Evolutionary conservation across 2,113 vertebrate genomes (phyloP).

Genomic region (Alethe diademata): DNA sequence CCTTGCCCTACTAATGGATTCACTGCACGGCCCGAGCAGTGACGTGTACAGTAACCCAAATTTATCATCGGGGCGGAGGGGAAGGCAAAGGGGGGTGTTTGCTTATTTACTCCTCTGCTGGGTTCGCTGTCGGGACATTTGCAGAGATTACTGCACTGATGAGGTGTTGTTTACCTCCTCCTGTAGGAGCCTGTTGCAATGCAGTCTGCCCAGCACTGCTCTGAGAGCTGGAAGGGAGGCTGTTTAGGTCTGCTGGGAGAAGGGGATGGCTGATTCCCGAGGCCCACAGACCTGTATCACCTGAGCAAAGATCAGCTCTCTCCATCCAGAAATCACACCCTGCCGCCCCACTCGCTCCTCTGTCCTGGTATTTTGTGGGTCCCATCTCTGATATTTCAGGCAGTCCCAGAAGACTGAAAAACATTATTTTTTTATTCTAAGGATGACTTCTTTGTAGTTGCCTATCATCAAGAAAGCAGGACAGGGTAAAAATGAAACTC

Average conservation of each 20-base stretch:
- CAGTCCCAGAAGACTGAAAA: neutral
- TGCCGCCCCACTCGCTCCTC: neutral
- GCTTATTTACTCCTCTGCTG: constrained; percentile 67
- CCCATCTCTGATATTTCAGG: neutral
- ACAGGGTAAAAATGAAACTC: neutral
- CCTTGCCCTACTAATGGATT: constrained; percentile 77
- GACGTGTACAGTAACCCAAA: constrained; percentile 72
- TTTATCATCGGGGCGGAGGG: constrained; percentile 56
- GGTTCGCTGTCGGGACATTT: constrained; percentile 57
- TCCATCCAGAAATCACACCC: neutral
- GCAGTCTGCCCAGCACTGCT: neutral
- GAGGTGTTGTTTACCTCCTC: constrained; percentile 23
- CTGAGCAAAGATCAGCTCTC: neutral
- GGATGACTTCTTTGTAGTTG: neutral
- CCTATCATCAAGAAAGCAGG: neutral
- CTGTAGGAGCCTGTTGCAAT: neutral
- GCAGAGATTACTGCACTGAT: constrained; percentile 14
- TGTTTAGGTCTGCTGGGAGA: neutral
- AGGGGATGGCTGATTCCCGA: neutral
- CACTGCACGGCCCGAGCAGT: constrained; percentile 56
- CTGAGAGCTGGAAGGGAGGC: neutral
- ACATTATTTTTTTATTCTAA: accelerated
- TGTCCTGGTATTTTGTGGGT: neutral
- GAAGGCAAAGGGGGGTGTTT: neutral
- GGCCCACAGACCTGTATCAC: neutral